A percentile compares a stretch with the other conserved stretches of the same genome.
phyloP scores from a whole-genome alignment of 2,113 vertebrate genomes.

The Melanostigma gelatinosum region DNA sequence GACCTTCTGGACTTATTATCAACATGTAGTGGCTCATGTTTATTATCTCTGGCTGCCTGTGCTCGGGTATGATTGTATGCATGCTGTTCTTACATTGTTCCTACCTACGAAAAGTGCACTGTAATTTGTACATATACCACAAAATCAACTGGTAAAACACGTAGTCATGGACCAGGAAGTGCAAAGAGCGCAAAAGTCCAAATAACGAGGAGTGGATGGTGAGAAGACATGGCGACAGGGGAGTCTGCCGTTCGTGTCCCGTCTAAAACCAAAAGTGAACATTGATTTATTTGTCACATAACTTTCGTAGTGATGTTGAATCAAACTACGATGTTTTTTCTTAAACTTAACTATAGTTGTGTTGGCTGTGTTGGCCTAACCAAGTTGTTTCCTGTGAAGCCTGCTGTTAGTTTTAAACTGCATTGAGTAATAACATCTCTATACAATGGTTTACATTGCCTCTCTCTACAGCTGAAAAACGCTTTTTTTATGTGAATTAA shows the following conservation, averaged over 20 bases:
- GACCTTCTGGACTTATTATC: background rate
- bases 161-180: background rate
- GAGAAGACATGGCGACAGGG: too few relatives aligned
- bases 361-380: too few relatives aligned
- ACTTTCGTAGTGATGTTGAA: too few relatives aligned
- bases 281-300: too few relatives aligned
- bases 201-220: too few relatives aligned
- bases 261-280: too few relatives aligned
- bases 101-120: too few relatives aligned
- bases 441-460: background rate
- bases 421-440: background rate
- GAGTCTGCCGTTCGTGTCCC: too few relatives aligned
- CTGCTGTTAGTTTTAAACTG: background rate
- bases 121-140: too few relatives aligned
- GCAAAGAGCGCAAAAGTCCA: background rate
- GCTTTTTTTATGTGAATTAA: background rate
- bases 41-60: background rate
- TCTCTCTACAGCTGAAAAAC: background rate
- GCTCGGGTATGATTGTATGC: background rate
- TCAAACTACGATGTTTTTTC: too few relatives aligned
- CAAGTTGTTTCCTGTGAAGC: too few relatives aligned
- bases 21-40: background rate
- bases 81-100: background rate
- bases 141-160: background rate
- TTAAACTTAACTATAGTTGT: too few relatives aligned